Evolutionary conservation across 2,797 vertebrate species (phyloP).

Genomic region (Coregonus ussuriensis): DNA sequence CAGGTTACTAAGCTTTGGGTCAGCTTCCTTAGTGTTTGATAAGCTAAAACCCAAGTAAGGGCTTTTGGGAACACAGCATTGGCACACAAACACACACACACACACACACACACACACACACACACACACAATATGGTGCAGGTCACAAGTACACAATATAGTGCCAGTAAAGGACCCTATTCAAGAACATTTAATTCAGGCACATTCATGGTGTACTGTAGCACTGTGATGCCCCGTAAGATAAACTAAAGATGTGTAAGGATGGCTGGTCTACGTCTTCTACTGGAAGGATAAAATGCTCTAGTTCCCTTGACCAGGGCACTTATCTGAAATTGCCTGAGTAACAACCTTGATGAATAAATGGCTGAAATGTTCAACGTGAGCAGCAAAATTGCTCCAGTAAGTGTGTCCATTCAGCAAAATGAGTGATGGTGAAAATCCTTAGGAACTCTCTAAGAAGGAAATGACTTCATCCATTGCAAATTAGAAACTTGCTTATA

Average conservation of each 20-base stretch:
- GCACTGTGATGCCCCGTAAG: background rate
- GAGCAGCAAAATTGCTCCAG: constrained; percentile 35
- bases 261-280: constrained; percentile 13
- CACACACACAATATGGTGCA: no score
- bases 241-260: background rate
- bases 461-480: constrained; percentile 38
- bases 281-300: constrained; percentile 21
- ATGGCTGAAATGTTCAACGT: constrained; percentile 33
- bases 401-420: constrained; percentile 32
- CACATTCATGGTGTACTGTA: background rate
- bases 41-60: no score
- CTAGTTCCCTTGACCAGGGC: constrained; percentile 42
- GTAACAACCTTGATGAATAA: constrained; percentile 46
- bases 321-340: constrained; percentile 43
- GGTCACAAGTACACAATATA: background rate
- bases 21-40: background rate
- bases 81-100: no score
- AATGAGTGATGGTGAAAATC: constrained; percentile 36
- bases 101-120: no score
- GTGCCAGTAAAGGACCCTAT: background rate
- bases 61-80: background rate
- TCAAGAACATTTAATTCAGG: background rate
- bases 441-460: constrained; percentile 14
- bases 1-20: background rate
- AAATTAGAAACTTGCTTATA: constrained; percentile 33